A percentile compares a stretch with the other conserved stretches of the same genome.
These are phyloP conservation scores for Gavialis gangeticus DNA, from an alignment of 2,113 vertebrate genomes.

Conservation along the genomic window DNA sequence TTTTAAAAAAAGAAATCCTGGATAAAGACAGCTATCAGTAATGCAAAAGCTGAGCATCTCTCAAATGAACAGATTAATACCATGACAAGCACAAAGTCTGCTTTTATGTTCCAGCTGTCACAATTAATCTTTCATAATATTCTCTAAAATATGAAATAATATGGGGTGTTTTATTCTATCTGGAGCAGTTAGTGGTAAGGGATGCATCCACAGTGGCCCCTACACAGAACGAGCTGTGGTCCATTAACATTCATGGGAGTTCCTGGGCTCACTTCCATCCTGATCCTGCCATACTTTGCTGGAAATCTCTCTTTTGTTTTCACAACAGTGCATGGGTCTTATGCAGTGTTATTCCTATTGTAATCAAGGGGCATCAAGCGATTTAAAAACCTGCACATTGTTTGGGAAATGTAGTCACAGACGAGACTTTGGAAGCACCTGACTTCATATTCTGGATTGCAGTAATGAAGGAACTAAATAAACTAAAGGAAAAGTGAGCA, in stretches of 20 bases:
- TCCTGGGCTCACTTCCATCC: not conserved
- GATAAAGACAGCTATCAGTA: not conserved
- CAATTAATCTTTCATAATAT: conserved; percentile 7
- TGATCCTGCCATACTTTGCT: not conserved
- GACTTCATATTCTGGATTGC: not conserved
- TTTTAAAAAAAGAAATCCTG: not conserved
- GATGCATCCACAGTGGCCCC: not conserved
- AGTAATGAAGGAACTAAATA: not conserved
- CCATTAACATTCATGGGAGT: not conserved
- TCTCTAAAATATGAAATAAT: not conserved
- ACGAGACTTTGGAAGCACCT: not conserved
- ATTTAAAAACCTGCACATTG: not conserved
- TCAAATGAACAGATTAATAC: not conserved
- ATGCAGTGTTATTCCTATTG: not conserved
- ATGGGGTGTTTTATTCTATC: not conserved
- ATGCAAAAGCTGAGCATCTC: not conserved
- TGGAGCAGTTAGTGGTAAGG: not conserved
- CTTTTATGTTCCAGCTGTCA: not conserved
- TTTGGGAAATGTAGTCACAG: conserved; percentile 25
- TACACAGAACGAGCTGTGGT: not conserved
- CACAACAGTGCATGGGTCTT: conserved; percentile 35
- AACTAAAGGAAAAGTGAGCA: conserved; percentile 8
- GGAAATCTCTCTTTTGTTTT: not conserved
- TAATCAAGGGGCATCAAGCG: conserved; percentile 5
- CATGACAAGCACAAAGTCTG: conserved; percentile 3